A percentile compares a stretch with the other conserved stretches of the same genome.
Conservation (phyloP, 2,888 invertebrate genomes). For the Scaeva pyrastri region DNA sequence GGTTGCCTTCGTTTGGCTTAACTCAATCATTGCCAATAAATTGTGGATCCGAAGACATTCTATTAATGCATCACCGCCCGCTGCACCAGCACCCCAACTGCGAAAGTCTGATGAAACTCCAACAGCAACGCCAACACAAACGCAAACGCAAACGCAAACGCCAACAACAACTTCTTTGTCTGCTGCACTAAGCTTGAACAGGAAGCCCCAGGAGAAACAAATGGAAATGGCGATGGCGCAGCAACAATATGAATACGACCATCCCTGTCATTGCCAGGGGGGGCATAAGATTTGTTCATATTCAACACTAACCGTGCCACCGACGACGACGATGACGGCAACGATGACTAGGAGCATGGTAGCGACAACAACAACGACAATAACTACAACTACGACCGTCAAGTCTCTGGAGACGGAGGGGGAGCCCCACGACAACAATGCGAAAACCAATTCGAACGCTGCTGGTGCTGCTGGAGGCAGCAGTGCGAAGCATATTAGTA, state of each 20-base stretch:
- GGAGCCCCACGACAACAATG: constrained; percentile 12
- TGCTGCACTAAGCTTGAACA: not conserved
- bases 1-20: constrained; percentile 84
- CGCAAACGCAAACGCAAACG: not conserved
- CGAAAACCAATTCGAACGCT: constrained; percentile 60
- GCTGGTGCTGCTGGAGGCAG: constrained; percentile 27
- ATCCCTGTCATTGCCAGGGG: constrained; percentile 44
- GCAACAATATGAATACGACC: constrained; percentile 49
- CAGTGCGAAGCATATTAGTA: constrained; percentile 64
- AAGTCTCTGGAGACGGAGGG: constrained; percentile 55
- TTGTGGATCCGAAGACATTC: constrained; percentile 84
- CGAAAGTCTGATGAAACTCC: not conserved
- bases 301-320: constrained; percentile 56
- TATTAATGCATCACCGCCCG: constrained; percentile 15
- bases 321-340: constrained; percentile 60
- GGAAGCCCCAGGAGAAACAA: constrained; percentile 48
- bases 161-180: constrained; percentile 31
- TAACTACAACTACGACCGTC: constrained; percentile 49
- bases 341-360: constrained; percentile 52
- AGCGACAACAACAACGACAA: constrained; percentile 61
- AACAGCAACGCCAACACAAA: not conserved
- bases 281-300: constrained; percentile 61
- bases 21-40: constrained; percentile 84
- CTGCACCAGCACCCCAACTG: not conserved
- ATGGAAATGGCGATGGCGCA: constrained; percentile 52